Base-by-base conservation (phyloP, 2,888 invertebrate species). In the Schizotus pectinicornis region DNA sequence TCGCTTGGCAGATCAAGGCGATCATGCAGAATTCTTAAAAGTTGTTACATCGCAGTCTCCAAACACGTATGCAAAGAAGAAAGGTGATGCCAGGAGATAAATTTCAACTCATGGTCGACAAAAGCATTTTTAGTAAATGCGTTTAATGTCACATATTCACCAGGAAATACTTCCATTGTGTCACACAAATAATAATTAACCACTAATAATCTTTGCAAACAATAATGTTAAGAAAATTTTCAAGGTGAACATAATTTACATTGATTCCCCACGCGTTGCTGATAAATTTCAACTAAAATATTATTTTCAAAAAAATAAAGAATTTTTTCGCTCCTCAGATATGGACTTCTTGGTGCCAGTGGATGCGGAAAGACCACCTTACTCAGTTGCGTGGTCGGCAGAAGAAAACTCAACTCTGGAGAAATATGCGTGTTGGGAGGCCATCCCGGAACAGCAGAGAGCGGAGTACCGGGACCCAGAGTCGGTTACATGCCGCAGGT, bases 281-380 rank as follows among this genome's bases (percentile, higher is more conserved):
- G 13, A 34, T 8, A 37, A 48, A 48, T 12, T 11, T 32, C 22
- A 22, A 22, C 5, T 22, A 22, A 22, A 22, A n/a, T n/a, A n/a
- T 22, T 3, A 22, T 22, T 22, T 22, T 5, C 22, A 22, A 3
- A 2, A 2, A 22, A 22, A 22, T 36, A 5, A n/a, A 49, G 31
- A 50, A 53, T 5, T 12, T n/a, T 43, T 56, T 12, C 38, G 46
- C 48, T 22, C 67, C 81, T 11, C 80, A 94, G 94, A 72, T 95
- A 95, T 74, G 94, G 94, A 62, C 84, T 95, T 0, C 82, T 95
- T 35, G 95, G 95, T 11, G 92, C 95, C 0, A 94, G 94, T 67
- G 95, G 95, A 0, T 95, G 95, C 76, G 94, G 94, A 0, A 95
- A 95, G 79, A 95, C 95, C 0, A 95, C 95, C 0, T 81, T 95